Conservation (phyloP, 2,797 vertebrate species). For the Chelon auratus region DNA sequence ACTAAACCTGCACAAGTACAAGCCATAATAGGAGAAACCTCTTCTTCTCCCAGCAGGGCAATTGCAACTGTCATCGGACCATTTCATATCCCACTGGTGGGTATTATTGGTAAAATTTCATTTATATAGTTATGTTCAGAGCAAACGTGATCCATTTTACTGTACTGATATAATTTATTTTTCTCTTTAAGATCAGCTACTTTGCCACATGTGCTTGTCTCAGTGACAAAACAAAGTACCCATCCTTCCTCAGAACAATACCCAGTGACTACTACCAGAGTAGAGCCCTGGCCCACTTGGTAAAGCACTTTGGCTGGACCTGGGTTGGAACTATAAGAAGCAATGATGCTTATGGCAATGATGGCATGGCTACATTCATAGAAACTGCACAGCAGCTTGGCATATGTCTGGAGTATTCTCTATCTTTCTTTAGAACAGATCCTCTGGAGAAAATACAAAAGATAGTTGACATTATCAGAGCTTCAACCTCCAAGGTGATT, state of each 20-base stretch:
- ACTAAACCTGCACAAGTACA: slow-evolving; percentile 65
- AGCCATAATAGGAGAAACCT: slow-evolving; percentile 72
- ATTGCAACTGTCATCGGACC: slow-evolving; percentile 43
- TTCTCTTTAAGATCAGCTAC: slow-evolving; percentile 79
- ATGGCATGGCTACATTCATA: slow-evolving; percentile 16
- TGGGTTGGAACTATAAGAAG: slow-evolving; percentile 76
- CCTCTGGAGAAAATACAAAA: slow-evolving; percentile 65
- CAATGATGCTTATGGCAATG: no score
- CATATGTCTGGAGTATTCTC: slow-evolving; percentile 79
- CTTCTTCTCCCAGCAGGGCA: slow-evolving; percentile 78
- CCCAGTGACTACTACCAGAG: slow-evolving; percentile 86
- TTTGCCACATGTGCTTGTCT: slow-evolving; percentile 85
- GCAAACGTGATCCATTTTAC: neutral
- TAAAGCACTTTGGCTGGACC: slow-evolving; percentile 82
- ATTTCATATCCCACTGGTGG: no score
- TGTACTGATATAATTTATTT: no score
- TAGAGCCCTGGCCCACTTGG: slow-evolving; percentile 73
- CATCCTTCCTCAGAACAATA: slow-evolving; percentile 85
- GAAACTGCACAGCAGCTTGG: slow-evolving; percentile 68
- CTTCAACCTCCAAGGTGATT: slow-evolving; percentile 73
- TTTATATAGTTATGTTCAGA: no score
- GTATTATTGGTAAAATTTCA: no score
- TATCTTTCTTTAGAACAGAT: slow-evolving; percentile 74
- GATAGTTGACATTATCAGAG: slow-evolving; percentile 68
- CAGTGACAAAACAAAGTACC: slow-evolving; percentile 80